These are phyloP conservation scores for Drosophila saltans DNA, from an alignment of 1,140 invertebrate species.

Conservation along the genomic window DNA sequence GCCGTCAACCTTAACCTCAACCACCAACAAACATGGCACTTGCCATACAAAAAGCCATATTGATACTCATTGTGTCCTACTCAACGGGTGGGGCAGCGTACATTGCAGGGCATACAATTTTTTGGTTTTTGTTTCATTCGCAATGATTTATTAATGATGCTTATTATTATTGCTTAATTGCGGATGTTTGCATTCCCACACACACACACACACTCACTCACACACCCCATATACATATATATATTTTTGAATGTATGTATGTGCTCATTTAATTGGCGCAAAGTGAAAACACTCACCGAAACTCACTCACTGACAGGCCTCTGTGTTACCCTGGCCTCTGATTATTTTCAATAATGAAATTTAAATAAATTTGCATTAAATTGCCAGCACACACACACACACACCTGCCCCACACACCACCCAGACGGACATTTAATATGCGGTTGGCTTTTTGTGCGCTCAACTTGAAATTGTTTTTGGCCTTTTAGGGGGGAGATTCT, in stretches of 20 bases:
- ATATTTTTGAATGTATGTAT: constrained; percentile 19
- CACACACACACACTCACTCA: constrained; percentile 28
- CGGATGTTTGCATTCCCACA: constrained; percentile 66
- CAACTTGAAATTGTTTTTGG: constrained; percentile 58
- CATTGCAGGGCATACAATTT: constrained; percentile 39
- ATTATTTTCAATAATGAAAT: constrained; percentile 60
- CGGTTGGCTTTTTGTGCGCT: constrained; percentile 59
- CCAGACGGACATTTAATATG: constrained; percentile 57
- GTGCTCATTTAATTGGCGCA: constrained; percentile 53
- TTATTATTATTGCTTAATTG: constrained; percentile 81
- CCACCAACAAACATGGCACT: constrained; percentile 12
- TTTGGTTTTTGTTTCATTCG: constrained; percentile 44
- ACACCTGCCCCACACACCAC: constrained; percentile 11
- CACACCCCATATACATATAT: neutral
- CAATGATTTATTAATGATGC: constrained; percentile 79
- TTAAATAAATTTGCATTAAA: constrained; percentile 67
- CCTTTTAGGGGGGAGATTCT: constrained; percentile 40
- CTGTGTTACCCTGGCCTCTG: constrained; percentile 39
- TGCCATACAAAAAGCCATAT: constrained; percentile 33
- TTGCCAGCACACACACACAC: constrained; percentile 12
- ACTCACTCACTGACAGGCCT: constrained; percentile 37
- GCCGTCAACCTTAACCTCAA: neutral
- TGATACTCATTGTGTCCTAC: constrained; percentile 53
- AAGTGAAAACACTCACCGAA: constrained; percentile 53
- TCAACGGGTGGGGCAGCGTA: neutral